These are phyloP conservation scores for Ennomos erosarius DNA, from an alignment of 2,888 invertebrate species.

Conservation along the genomic window DNA sequence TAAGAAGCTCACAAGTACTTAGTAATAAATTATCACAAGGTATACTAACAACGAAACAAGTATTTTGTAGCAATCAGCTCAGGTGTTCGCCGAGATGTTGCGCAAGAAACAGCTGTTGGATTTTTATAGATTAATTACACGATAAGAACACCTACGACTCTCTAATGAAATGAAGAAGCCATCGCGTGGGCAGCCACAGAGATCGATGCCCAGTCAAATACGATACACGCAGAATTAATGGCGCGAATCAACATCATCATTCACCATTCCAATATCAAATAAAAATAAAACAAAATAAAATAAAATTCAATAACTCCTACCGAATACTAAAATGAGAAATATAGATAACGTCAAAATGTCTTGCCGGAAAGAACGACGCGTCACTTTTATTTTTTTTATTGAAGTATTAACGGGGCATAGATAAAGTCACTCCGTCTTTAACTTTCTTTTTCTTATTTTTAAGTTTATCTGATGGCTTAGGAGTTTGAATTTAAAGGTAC, in stretches of 20 bases:
- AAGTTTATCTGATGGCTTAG: slow-evolving; percentile 80
- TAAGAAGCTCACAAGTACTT: no score
- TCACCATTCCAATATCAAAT: slow-evolving; percentile 44
- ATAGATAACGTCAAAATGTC: slow-evolving; percentile 57
- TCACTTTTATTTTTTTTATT: slow-evolving; percentile 80
- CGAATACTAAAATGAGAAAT: slow-evolving; percentile 45
- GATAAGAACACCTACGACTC: slow-evolving; percentile 48
- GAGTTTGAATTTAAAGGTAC: slow-evolving; percentile 82
- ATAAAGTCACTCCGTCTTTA: slow-evolving; percentile 73
- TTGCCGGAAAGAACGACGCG: slow-evolving; percentile 60
- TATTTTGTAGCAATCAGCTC: slow-evolving; percentile 25
- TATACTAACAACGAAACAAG: not conserved
- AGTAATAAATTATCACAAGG: no score
- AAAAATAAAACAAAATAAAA: slow-evolving; percentile 40
- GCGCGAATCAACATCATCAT: slow-evolving; percentile 46
- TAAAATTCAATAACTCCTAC: slow-evolving; percentile 53
- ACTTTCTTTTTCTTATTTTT: slow-evolving; percentile 56
- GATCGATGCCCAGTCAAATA: slow-evolving; percentile 55
- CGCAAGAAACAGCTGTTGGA: slow-evolving; percentile 32
- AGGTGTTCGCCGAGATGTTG: slow-evolving; percentile 28
- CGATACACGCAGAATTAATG: slow-evolving; percentile 61
- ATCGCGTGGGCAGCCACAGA: slow-evolving; percentile 52
- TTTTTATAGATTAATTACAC: slow-evolving; percentile 46
- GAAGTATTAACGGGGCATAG: slow-evolving; percentile 80
- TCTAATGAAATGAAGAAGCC: slow-evolving; percentile 48